Conservation (phyloP, 2,888 invertebrate species). For the Hirtodrosophila duncani region DNA sequence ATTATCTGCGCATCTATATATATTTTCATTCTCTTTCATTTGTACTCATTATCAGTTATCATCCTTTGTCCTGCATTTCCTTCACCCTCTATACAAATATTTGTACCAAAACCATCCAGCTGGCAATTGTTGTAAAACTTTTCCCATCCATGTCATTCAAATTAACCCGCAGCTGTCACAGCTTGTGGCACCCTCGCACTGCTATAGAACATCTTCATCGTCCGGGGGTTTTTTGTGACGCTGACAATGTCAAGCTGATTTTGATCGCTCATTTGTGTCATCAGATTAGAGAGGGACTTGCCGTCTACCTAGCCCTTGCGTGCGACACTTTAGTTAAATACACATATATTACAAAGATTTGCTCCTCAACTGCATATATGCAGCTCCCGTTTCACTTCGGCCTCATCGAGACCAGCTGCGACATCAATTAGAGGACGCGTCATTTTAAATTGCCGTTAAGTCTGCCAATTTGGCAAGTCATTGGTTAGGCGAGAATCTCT, state of each 20-base stretch:
- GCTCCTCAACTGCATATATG: too few species aligned
- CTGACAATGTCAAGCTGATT: constrained; percentile 47
- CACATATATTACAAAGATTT: too few species aligned
- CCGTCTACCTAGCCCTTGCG: neutral
- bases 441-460: constrained; percentile 59
- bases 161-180: constrained; percentile 21
- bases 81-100: constrained; percentile 1
- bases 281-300: constrained; percentile 44
- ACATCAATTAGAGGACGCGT: constrained; percentile 41
- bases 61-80: constrained; percentile 15
- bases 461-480: constrained; percentile 56
- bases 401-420: too few species aligned
- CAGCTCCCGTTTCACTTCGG: too few species aligned
- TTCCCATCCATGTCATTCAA: constrained; percentile 24
- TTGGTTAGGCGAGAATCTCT: too few species aligned
- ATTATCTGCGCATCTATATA: too few species aligned
- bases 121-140: constrained; percentile 26
- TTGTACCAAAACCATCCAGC: constrained; percentile 15
- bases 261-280: constrained; percentile 56
- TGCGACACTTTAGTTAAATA: too few species aligned
- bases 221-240: too few species aligned
- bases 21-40: constrained; percentile 7
- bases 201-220: too few species aligned
- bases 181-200: too few species aligned
- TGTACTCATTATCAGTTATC: constrained; percentile 7